Conservation (phyloP, 2,113 vertebrate genomes). For the Gallinago jamesoni region DNA sequence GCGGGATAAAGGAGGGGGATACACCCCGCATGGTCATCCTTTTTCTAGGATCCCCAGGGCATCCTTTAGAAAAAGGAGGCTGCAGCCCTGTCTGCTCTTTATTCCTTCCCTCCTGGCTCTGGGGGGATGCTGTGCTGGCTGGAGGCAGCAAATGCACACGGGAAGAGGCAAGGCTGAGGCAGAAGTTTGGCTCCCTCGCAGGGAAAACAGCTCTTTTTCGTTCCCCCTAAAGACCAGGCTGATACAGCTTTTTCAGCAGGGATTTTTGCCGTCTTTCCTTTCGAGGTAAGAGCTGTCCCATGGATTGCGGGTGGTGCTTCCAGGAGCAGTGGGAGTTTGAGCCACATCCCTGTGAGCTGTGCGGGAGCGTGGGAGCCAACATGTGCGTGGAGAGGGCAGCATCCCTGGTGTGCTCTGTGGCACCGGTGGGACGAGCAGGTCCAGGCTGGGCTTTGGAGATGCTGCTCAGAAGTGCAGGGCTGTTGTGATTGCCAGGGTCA, state of each 20-base stretch:
- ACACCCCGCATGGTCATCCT: not conserved
- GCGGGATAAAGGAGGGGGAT: not conserved
- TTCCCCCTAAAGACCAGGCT: not conserved
- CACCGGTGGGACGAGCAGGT: not conserved
- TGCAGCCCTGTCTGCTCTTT: not conserved
- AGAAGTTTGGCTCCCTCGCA: not conserved
- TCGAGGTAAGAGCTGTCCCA: slow-evolving; percentile 4
- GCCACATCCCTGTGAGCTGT: not conserved
- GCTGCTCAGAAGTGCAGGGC: not conserved
- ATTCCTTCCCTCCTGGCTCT: not conserved
- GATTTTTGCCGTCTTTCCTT: not conserved
- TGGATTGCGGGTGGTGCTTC: not conserved
- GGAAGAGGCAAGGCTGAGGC: slow-evolving; percentile 14
- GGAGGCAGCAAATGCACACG: not conserved
- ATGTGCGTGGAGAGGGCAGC: rapidly evolving
- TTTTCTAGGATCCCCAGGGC: not conserved
- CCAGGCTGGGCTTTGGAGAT: not conserved
- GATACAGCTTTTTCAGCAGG: not conserved
- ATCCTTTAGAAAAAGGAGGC: not conserved
- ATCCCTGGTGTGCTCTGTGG: not conserved
- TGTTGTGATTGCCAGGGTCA: rapidly evolving
- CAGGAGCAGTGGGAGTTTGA: not conserved
- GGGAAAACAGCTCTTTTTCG: not conserved
- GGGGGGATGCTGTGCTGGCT: not conserved
- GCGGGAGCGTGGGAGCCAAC: rapidly evolving